Percentiles rank a stretch among this genome's conserved stretches.
phyloP scores from a whole-genome alignment of 2,113 vertebrate genomes.

The Taxidea taxus region DNA sequence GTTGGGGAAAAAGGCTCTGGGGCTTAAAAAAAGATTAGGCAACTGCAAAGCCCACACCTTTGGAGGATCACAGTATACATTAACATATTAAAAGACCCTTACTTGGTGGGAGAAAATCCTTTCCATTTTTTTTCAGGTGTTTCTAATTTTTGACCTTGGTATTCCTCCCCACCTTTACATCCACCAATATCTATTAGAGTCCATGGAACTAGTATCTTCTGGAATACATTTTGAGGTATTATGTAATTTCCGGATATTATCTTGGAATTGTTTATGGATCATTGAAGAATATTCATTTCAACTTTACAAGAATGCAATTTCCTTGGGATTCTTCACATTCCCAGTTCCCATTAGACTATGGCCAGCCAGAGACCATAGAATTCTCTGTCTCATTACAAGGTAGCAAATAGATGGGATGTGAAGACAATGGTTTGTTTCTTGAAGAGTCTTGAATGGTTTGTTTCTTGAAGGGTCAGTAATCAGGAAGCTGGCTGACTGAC shows the following conservation, averaged over 20 bases:
- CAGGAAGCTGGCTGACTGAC: background rate
- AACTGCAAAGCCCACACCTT: background rate
- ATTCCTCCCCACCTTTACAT: background rate
- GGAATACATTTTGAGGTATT: conserved; percentile 5
- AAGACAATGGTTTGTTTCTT: background rate
- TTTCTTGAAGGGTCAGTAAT: background rate
- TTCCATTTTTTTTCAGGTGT: background rate
- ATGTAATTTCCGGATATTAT: background rate
- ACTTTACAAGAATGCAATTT: background rate
- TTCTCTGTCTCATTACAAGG: background rate
- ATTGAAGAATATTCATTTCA: background rate
- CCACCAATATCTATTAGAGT: background rate
- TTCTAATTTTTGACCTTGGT: background rate
- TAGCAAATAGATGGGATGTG: background rate
- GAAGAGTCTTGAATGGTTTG: background rate
- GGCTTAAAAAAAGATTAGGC: background rate
- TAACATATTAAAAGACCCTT: background rate
- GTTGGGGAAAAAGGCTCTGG: background rate
- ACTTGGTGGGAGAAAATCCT: background rate
- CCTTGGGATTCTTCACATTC: background rate
- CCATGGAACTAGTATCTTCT: background rate
- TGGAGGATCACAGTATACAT: background rate
- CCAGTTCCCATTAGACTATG: background rate
- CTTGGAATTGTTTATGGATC: background rate
- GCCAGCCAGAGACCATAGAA: background rate